phyloP scores from a whole-genome alignment of 2,797 vertebrate species.

The Phataginus tricuspis region DNA sequence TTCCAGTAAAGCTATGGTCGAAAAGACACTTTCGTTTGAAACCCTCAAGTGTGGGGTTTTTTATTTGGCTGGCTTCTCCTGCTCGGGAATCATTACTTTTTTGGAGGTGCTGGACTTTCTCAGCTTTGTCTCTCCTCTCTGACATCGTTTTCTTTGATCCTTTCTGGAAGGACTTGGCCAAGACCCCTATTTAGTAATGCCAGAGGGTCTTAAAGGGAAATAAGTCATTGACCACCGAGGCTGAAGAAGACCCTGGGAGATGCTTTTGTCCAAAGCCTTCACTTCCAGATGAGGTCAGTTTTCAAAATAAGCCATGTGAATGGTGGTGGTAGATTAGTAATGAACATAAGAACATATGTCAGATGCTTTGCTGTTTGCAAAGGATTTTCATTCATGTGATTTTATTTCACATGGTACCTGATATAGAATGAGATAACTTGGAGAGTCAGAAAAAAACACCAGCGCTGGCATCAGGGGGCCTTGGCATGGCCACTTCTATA shows the following conservation, averaged over 20 bases:
- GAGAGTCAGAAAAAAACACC: not conserved
- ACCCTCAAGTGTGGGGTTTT: not conserved
- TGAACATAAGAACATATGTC: not conserved
- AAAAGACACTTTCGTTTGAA: slow-evolving; percentile 63
- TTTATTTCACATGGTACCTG: not conserved
- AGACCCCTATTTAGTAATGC: slow-evolving; percentile 23
- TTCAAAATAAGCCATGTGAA: not conserved
- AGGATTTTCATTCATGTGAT: not conserved
- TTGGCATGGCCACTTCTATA: not conserved
- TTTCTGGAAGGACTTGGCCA: slow-evolving; percentile 36
- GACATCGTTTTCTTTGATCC: slow-evolving; percentile 50
- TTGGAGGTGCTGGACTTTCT: slow-evolving; percentile 64
- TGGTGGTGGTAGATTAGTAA: not conserved
- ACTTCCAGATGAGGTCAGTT: not conserved
- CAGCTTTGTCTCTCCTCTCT: slow-evolving; percentile 28
- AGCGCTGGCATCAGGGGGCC: not conserved
- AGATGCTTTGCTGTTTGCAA: not conserved
- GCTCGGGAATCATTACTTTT: slow-evolving; percentile 63
- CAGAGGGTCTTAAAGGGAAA: slow-evolving; percentile 49
- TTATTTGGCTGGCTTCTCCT: slow-evolving; percentile 44
- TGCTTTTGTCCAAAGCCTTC: not conserved
- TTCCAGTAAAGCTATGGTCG: slow-evolving; percentile 57
- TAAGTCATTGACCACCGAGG: not conserved
- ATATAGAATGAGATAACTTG: not conserved
- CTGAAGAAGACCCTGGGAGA: slow-evolving; percentile 17